Evolutionary conservation across 2,797 vertebrate species (phyloP), one percentile per base, ranked within the genome.

Genomic region (Champsocephalus esox): DNA sequence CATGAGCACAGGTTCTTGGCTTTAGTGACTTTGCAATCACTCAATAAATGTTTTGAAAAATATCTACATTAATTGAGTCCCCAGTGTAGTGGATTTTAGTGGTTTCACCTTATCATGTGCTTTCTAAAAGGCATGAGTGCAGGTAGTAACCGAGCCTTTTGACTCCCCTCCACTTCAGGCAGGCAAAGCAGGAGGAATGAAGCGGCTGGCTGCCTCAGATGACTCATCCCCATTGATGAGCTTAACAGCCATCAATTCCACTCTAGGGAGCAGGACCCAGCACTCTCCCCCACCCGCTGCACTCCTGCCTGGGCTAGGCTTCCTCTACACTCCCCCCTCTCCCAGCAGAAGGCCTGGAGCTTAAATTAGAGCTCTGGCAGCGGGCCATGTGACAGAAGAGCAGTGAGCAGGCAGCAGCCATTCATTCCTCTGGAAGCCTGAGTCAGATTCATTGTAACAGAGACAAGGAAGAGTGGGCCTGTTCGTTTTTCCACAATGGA

Each of bases 201-300:
- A 92, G 84, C 75, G 79, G 85, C 88, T 86, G 85, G 81, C 88
- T 77, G 90, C 84, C 86, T 93, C 77, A 77, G 85, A 94, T 96
- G 93, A 93, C 88, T 95, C 91, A 91, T 91, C 82, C 80, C 84
- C 93, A 93, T 92, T 94, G 90, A 95, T 93, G 90, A 92, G 88
- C 85, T 93, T 87, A 91, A 90, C 93, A 93, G 92, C 86, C 88
- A 93, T 94, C 92, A 82, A 90, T 92, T 93, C 90, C 82, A 85
- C 89, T 87, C 88, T 76, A 77, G 88, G 85, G 87, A 92, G 79
- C 77, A 70, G 63, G 80, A 76, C 83, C 85, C 77, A 59, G 83
- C 52, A 69, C 80, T 74, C 87, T 63, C 59, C 81, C 76, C 82
- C 85, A 85, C 73, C 81, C 83, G 24, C 67, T 69, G 75, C 85